Conservation (phyloP, 2,797 vertebrate genomes). For the Thalassophryne amazonica region DNA sequence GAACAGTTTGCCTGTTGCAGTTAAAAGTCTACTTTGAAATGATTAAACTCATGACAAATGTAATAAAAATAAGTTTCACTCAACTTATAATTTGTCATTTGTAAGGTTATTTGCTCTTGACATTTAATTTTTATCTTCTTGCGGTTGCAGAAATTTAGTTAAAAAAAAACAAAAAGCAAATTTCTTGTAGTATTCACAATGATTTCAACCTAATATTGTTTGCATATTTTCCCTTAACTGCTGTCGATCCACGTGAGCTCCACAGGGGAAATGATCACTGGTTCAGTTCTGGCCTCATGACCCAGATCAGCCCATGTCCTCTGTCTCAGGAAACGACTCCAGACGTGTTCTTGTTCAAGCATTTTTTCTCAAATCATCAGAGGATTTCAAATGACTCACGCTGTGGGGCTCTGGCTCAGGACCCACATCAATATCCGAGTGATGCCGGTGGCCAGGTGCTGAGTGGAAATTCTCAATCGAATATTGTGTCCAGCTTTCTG, state of each 20-base stretch:
- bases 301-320: conserved; percentile 30
- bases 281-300: conserved; percentile 36
- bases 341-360: conserved; percentile 63
- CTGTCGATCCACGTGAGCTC: conserved; percentile 24
- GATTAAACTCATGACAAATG: no score
- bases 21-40: no score
- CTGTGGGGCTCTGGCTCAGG: conserved; percentile 58
- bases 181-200: not conserved
- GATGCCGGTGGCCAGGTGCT: conserved; percentile 74
- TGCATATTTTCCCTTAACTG: conserved; percentile 15
- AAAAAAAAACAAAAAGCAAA: not conserved
- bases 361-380: conserved; percentile 50
- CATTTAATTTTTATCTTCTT: no score
- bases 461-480: conserved; percentile 70
- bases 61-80: no score
- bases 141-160: not conserved
- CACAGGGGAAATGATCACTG: conserved; percentile 61
- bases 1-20: no score
- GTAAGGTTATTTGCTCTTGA: no score
- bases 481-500: conserved; percentile 62
- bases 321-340: conserved; percentile 58
- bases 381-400: conserved; percentile 56
- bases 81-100: no score
- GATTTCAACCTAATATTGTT: conserved; percentile 25
- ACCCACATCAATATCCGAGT: conserved; percentile 62